These are phyloP conservation scores for Macrotrachela quadricornifera DNA, from an alignment of 1,140 invertebrate genomes.

Conservation along the genomic window DNA sequence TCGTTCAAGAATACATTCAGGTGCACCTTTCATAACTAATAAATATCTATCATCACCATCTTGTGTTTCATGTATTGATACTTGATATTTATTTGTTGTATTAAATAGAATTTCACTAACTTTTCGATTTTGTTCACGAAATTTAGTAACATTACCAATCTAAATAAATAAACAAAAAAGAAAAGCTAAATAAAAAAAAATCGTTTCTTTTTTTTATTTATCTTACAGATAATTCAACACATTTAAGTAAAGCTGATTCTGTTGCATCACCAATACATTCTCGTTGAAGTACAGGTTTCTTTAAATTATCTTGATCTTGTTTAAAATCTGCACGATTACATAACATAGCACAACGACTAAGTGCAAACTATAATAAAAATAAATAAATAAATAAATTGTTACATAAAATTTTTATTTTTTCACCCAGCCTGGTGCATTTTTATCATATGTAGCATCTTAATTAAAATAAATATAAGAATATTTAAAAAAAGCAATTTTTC, in stretches of 20 bases:
- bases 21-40: constrained; percentile 99
- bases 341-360: constrained; percentile 8
- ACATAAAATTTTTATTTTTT: no score
- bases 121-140: constrained; percentile 73
- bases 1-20: constrained; percentile 84
- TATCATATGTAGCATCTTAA: neutral
- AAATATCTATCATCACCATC: constrained; percentile 42
- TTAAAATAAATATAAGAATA: no score
- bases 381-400: no score
- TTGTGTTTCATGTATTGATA: constrained; percentile 15
- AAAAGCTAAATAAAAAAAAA: no score
- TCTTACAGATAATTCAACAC: constrained; percentile 15
- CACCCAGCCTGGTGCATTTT: neutral
- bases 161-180: no score
- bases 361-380: neutral
- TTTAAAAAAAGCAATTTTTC: no score
- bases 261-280: constrained; percentile 20
- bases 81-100: constrained; percentile 92
- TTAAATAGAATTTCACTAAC: constrained; percentile 96
- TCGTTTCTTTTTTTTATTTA: constrained; percentile 53
- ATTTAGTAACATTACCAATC: constrained; percentile 18
- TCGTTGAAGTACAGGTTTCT: constrained; percentile 8
- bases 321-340: constrained; percentile 9
- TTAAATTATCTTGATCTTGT: neutral
- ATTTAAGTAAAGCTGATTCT: constrained; percentile 25